Base-by-base conservation (phyloP, 2,113 vertebrate genomes). In the Scomber colias region DNA sequence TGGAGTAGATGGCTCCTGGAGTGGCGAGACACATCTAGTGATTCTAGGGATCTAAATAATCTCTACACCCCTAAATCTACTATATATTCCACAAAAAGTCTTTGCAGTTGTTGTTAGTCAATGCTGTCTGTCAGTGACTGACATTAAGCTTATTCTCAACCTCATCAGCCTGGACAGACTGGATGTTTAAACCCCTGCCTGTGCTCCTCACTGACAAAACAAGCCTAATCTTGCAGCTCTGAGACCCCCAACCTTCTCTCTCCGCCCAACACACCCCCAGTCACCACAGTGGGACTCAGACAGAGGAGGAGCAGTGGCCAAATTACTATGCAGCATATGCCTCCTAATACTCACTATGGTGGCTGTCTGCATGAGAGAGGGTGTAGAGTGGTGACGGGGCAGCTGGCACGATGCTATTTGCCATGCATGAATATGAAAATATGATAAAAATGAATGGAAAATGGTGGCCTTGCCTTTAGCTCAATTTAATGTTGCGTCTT, bases 161-260 rank as follows among this genome's bases (percentile, higher is more conserved):
- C 71, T 84, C 57, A 71, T 88, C 80, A 82, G 56, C n/a, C 11
- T 65, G 74, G 75, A 82, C 77, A 68, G 67, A 70, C 60, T 55
- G 57, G 55, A 71, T 73, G 78, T 61, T 55, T 77, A 76, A 85
- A 81, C 16, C 69, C 61, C 56, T 31, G 55, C 49, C 71, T 50
- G 40, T 80, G 51, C 61, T 75, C 75, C 85, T 82, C 71, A 45
- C 74, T 84, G 81, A 82, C 79, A 83, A 80, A 82, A 91, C 84
- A 85, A 86, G 73, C 68, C 77, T 91, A 87, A 93, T 92, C 88
- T 89, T 31, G 50, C 48, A 74, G 72, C 45, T 56, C 24, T 57
- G 56, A 77, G 68, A 73, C 63, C 72, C 71, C 80, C 69, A 6
- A 44, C 48, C n/a, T 27, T 19, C 7, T 16, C 71, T 55, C 71